A percentile compares a stretch with the other conserved stretches of the same genome.
Conservation (phyloP, 2,113 vertebrate species). For the Gymnorhina tibicen region DNA sequence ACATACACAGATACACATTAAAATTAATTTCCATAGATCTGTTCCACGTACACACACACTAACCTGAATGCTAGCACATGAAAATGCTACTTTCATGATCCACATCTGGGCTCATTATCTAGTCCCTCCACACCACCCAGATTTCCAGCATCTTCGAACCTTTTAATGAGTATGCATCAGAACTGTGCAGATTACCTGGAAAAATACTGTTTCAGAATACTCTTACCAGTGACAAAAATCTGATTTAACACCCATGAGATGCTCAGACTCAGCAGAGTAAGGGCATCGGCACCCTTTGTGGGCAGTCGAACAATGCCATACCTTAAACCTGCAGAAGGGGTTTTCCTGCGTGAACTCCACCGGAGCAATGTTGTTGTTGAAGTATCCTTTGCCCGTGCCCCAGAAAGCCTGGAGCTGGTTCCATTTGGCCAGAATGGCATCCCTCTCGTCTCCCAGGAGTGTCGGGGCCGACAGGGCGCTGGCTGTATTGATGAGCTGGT, state of each 20-base stretch:
- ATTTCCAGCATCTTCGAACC: neutral
- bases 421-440: constrained; percentile 96
- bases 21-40: neutral
- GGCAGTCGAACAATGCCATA: neutral
- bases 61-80: neutral
- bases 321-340: constrained; percentile 98
- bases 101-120: neutral
- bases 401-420: constrained; percentile 99
- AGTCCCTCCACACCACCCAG: neutral
- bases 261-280: neutral
- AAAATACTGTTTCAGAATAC: neutral
- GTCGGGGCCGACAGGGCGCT: constrained; percentile 93
- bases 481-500: constrained; percentile 93
- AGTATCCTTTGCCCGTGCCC: constrained; percentile 96
- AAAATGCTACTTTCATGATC: neutral
- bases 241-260: neutral
- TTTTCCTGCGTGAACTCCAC: constrained; percentile 97
- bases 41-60: neutral
- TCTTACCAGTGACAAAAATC: neutral
- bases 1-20: neutral
- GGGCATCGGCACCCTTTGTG: neutral
- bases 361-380: constrained; percentile 86
- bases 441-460: constrained; percentile 91
- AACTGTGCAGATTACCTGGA: neutral
- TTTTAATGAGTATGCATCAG: neutral